Base-by-base conservation (phyloP, 2,888 invertebrate genomes). In the Philopedon plagiatum region DNA sequence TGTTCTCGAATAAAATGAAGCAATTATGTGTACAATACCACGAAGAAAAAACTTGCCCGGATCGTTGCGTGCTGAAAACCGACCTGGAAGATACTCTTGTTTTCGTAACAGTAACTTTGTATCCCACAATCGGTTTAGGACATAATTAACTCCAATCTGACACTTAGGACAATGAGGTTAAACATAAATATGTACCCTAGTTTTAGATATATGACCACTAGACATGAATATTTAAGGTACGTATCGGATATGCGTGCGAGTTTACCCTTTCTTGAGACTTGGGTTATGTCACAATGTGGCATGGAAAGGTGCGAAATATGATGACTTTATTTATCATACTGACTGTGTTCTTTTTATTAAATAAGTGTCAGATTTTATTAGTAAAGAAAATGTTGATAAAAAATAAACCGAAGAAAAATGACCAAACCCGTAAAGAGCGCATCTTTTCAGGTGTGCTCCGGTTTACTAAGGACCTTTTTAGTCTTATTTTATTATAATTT, bases 61-160 rank as follows among this genome's bases (percentile, higher is more conserved):
- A 21, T 15, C 15, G 54, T 65, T 65, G 65, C 65, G 56, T 65
- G 65, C 41, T 18, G 41, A 65, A 54, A 54, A 11, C 5, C 7
- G 56, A 41, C 26, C 56, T 2, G 41, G 63, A 41, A 1, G 39
- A 32, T 2, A 5, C 13, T 46, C 46, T 46, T 58, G 32, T 46
- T 57, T 13, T 46, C 9, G 41, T 66, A 44, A 44, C 58, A 32
- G 66, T 34, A 58, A 57, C 58, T 66, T 66, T 29, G 19, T 58
- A 66, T 58, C 68, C 57, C 44, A 70, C 70, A 70, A 70, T 66
- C 41, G 67, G 54, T 37, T 34, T 46, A 18, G 66, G 57, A 62
- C 62, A 73, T 73, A 73, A 73, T 73, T 73, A 73, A 73, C 73
- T 73, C 57, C 7, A n/a, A 41, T 68, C 58, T 64, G 73, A 73